Conservation (phyloP, 1,140 invertebrate genomes). For the Hetaerina americana region DNA sequence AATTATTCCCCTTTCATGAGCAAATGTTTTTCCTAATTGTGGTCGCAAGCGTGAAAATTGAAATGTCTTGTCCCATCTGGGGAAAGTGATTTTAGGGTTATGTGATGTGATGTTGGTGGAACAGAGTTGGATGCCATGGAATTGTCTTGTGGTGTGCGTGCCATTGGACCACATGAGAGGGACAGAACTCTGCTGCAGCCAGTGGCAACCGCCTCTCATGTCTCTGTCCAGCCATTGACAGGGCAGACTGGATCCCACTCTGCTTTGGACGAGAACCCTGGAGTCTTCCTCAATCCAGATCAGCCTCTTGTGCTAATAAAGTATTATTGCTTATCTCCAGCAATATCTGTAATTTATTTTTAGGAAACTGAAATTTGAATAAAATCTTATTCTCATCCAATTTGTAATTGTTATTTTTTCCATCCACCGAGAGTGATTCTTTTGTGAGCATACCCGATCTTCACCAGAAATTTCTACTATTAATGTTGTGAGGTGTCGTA, state of each 20-base stretch:
- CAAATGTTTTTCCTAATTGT: too few species aligned
- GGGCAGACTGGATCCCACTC: slow-evolving; percentile 78
- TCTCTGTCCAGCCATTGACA: slow-evolving; percentile 67
- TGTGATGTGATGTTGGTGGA: slow-evolving; percentile 71
- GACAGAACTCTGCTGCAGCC: slow-evolving; percentile 87
- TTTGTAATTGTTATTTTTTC: too few species aligned
- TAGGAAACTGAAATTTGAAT: too few species aligned
- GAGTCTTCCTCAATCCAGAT: slow-evolving; percentile 89
- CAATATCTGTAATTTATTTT: too few species aligned
- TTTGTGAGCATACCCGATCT: too few species aligned
- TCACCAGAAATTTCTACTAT: not conserved
- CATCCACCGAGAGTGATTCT: too few species aligned
- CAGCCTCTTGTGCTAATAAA: slow-evolving; percentile 81
- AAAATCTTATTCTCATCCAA: too few species aligned
- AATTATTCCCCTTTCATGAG: too few species aligned
- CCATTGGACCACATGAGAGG: slow-evolving; percentile 81
- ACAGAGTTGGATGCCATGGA: slow-evolving; percentile 70
- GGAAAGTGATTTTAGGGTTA: slow-evolving; percentile 86
- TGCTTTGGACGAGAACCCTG: slow-evolving; percentile 83
- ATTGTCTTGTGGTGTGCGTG: slow-evolving; percentile 71
- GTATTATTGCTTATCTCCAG: not conserved
- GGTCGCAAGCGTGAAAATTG: not conserved
- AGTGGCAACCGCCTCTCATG: slow-evolving; percentile 75
- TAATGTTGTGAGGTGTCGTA: not conserved
- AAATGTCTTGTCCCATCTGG: slow-evolving; percentile 65